Evolutionary conservation across 2,888 invertebrate species (phyloP), one percentile per base, ranked within the genome.

Genomic region (Anorthoa munda): DNA sequence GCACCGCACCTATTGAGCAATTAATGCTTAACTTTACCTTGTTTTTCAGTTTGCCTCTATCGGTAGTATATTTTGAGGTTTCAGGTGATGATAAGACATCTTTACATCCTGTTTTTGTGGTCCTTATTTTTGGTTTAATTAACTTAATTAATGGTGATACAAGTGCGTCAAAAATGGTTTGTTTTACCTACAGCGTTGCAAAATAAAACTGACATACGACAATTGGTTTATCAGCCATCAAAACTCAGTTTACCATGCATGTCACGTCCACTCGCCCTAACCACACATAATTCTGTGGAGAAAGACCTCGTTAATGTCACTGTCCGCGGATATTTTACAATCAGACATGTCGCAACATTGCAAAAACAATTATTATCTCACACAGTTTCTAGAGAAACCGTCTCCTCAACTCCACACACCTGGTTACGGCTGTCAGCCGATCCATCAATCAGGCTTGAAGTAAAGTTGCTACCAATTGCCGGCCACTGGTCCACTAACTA

Each of bases 371-470:
- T 88, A 90, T 85, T 87, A 88, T 83, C 85, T 83, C 87, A 88
- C 87, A 86, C 86, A 90, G 90, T 93, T 93, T 92, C 91, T 91
- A 90, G 92, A 92, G 92, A 92, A 92, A 92, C 91, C 91, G 89
- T 90, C 90, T 89, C 87, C 46, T 45, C 31, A 66, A 56, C 53
- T 66, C 77, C 86, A 87, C 86, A 86, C 92, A 92, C 92, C 93
- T 92, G 91, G 93, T 91, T 90, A 90, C 87, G 91, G 89, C 86
- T 92, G 94, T 93, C 94, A 90, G 86, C 78, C 88, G 86, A 93
- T 95, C 91, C 89, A 95, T 95, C 95, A 94, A 94, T 94, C 94
- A 91, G 84, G 78, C 86, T 88, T 85, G 87, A 88, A 90, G 90
- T 89, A 87, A 92, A 92, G 88, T 92, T 90, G 91, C 93, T 89